Base-by-base conservation (phyloP, 2,888 invertebrate genomes). In the Exocentrus adspersus region DNA sequence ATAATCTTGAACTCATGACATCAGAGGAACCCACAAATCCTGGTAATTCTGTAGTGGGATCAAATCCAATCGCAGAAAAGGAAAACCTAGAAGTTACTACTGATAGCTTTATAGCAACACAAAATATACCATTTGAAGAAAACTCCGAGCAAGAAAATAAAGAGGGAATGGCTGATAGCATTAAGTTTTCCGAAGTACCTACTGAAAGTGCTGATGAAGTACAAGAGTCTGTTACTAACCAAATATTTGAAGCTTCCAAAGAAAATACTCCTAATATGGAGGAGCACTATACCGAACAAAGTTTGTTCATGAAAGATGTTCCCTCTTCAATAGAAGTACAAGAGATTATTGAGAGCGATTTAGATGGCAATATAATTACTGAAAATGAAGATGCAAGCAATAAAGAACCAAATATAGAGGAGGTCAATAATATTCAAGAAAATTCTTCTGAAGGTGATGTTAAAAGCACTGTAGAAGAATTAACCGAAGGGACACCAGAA, bases 331-430 rank as follows among this genome's bases (percentile, higher is more conserved):
- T 12, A 12, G 37, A 37, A 10, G n/a, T 12, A 5, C 2, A 12
- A 5, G 12, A 37, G 4, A n/a, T 2, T 5, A 2, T 12, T 37
- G 37, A n/a, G 12, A 9, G 7, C n/a, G n/a, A 2, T 1, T 28
- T 28, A 28, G 2, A 63, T 12, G 48, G 46, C 32, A 53, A 57
- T n/a, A 30, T 45, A n/a, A 52, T 53, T 28, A 28, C 41, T 41
- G 61, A 61, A 43, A 20, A 52, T 52, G 20, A 52, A 20, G 20
- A 16, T 14, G 28, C 12, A 24, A 46, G 10, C 10, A 2, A 45
- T 19, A 19, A 19, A 10, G 19, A 45, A 20, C n/a, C 9, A 48
- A 48, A 1, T 28, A 20, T 28, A 16, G 46, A 48, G 21, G 28
- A 48, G 28, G 19, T 9, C 7, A 24, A 21, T 20, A 46, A 48